Evolutionary conservation across 2,113 vertebrate genomes (phyloP).

Genomic region (Hippocampus zosterae): DNA sequence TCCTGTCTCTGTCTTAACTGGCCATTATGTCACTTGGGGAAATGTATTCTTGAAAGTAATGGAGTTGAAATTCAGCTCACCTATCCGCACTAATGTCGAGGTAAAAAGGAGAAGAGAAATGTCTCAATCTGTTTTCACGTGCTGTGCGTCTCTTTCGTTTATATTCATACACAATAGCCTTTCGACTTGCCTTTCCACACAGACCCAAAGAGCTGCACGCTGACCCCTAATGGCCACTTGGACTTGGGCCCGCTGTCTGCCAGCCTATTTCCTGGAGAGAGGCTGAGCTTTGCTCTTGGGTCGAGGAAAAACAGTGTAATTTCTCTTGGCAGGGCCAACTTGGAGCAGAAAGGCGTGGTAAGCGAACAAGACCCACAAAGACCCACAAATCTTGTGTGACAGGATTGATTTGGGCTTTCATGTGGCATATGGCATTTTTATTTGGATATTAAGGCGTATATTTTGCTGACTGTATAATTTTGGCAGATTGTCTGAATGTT

Average conservation of each 20-base stretch:
- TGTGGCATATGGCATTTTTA: neutral
- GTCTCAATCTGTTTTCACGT: slow-evolving; percentile 3
- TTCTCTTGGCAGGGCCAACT: slow-evolving; percentile 83
- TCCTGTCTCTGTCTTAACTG: slow-evolving; percentile 16
- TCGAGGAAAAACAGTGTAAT: slow-evolving; percentile 91
- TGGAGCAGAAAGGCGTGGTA: slow-evolving; percentile 83
- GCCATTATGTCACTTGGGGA: slow-evolving; percentile 30
- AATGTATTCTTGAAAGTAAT: slow-evolving; percentile 27
- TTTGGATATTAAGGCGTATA: neutral
- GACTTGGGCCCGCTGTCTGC: slow-evolving; percentile 76
- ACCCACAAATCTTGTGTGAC: neutral
- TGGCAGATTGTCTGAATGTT: neutral
- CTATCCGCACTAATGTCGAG: neutral
- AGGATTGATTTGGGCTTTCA: neutral
- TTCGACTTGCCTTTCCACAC: slow-evolving; percentile 13
- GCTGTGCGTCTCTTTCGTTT: slow-evolving; percentile 7
- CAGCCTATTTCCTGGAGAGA: slow-evolving; percentile 81
- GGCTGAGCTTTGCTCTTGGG: slow-evolving; percentile 75
- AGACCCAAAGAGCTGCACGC: slow-evolving; percentile 89
- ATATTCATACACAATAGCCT: slow-evolving; percentile 2
- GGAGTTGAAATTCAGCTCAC: slow-evolving; percentile 9
- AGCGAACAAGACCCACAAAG: slow-evolving; percentile 29
- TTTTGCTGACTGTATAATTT: neutral
- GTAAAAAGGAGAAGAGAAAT: slow-evolving; percentile 7
- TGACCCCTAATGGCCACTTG: slow-evolving; percentile 94